These are phyloP conservation scores for Gymnodraco acuticeps DNA, from an alignment of 2,797 vertebrate genomes.

Conservation along the genomic window DNA sequence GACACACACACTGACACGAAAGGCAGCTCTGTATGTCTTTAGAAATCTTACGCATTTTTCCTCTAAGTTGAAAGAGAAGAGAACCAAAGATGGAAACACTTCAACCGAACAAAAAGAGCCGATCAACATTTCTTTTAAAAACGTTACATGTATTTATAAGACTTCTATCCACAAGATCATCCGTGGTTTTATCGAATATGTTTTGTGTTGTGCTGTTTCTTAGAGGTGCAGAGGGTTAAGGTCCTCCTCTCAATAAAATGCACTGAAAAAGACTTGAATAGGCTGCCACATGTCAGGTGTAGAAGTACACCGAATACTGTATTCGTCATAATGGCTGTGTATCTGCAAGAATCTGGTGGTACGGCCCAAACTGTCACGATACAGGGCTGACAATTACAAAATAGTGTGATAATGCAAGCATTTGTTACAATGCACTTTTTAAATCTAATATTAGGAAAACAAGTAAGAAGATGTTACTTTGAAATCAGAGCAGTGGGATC, in stretches of 20 bases:
- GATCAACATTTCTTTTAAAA: slow-evolving; percentile 6
- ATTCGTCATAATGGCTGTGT: no score
- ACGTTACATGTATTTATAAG: not conserved
- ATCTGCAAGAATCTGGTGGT: no score
- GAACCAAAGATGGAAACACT: slow-evolving; percentile 10
- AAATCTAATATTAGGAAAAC: no score
- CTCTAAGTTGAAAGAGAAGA: slow-evolving; percentile 3
- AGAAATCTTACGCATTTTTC: slow-evolving; percentile 7
- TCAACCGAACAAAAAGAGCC: slow-evolving; percentile 20
- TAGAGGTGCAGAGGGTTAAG: not conserved
- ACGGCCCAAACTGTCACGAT: no score
- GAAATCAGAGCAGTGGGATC: no score
- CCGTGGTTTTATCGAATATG: not conserved
- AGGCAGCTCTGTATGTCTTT: slow-evolving; percentile 1
- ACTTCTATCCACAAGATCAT: not conserved
- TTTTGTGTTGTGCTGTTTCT: not conserved
- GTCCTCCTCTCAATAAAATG: slow-evolving; percentile 15
- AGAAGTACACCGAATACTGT: not conserved
- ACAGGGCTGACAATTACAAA: no score
- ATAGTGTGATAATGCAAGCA: no score
- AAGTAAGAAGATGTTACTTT: no score
- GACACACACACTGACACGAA: slow-evolving; percentile 16
- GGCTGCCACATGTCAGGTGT: slow-evolving; percentile 17
- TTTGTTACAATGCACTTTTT: no score
- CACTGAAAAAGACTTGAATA: not conserved